phyloP scores from a whole-genome alignment of 2,888 invertebrate genomes.

The Drosophila nigricruria region DNA sequence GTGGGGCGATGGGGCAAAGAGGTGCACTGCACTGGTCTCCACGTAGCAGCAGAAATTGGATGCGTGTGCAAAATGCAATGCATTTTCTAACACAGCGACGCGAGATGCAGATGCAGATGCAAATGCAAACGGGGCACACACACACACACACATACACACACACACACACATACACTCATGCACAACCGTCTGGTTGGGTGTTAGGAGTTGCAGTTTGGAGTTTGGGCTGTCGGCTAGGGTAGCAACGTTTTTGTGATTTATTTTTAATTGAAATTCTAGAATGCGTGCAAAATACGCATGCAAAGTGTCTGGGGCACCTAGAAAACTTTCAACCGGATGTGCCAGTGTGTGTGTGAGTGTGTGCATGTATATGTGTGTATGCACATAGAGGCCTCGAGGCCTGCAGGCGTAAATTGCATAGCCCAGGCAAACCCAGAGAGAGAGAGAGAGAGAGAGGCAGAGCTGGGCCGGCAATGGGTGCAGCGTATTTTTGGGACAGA shows the following conservation, averaged over 20 bases:
- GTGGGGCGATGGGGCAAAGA: neutral
- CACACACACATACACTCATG: conserved; percentile 15
- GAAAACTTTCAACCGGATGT: conserved; percentile 71
- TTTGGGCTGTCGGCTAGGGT: conserved; percentile 39
- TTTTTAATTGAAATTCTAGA: conserved; percentile 86
- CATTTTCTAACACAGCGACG: conserved; percentile 76
- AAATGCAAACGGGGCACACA: conserved; percentile 55
- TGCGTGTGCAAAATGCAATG: conserved; percentile 79
- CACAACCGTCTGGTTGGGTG: neutral
- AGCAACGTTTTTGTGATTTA: conserved; percentile 85
- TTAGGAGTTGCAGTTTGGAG: conserved; percentile 5
- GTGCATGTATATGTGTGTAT: neutral
- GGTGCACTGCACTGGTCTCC: conserved; percentile 11
- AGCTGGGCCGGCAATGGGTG: conserved; percentile 22
- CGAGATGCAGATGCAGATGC: conserved; percentile 78
- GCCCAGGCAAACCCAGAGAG: conserved; percentile 30
- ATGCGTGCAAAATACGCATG: conserved; percentile 84
- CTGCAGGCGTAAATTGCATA: conserved; percentile 82
- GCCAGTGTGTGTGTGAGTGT: conserved; percentile 8
- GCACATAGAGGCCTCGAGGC: conserved; percentile 56
- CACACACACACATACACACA: conserved; percentile 19
- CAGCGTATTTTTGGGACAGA: conserved; percentile 53
- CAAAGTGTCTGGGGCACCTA: conserved; percentile 82
- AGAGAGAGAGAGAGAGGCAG: conserved; percentile 5
- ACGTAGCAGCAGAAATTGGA: conserved; percentile 73